These are phyloP conservation scores for Pungitius pungitius DNA, from an alignment of 2,113 vertebrate species.

Conservation along the genomic window DNA sequence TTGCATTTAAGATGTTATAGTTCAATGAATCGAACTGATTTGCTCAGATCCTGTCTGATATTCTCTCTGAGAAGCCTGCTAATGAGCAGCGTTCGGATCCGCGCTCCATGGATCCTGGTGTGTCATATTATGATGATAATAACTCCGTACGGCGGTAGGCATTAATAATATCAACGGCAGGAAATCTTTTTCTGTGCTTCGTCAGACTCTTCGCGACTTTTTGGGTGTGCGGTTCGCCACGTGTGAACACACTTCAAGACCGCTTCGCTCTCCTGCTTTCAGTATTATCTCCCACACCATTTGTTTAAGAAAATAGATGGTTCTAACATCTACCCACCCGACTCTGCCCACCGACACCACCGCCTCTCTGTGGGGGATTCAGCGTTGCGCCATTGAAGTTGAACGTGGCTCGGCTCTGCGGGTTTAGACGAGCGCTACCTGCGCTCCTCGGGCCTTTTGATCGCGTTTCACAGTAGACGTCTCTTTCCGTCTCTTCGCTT, in stretches of 20 bases:
- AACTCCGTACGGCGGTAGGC: slow-evolving; percentile 13
- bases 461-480: slow-evolving; percentile 54
- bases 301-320: slow-evolving; percentile 21
- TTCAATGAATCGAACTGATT: background rate
- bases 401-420: slow-evolving; percentile 44
- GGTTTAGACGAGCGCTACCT: slow-evolving; percentile 54
- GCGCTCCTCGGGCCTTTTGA: slow-evolving; percentile 55
- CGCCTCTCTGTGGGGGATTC: slow-evolving; percentile 24
- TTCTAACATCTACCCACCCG: background rate
- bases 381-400: slow-evolving; percentile 40
- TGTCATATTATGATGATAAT: background rate
- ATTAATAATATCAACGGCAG: background rate
- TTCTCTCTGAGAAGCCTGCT: background rate
- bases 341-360: background rate
- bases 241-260: slow-evolving; percentile 2
- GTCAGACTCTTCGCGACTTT: background rate
- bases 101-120: background rate
- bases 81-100: background rate
- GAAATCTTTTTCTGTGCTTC: background rate
- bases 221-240: slow-evolving; percentile 7
- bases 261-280: background rate
- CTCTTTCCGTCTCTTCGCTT: slow-evolving; percentile 12
- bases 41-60: background rate
- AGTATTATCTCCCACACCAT: slow-evolving; percentile 4
- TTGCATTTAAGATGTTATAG: background rate